A percentile compares a stretch with the other conserved stretches of the same genome.
Conservation (phyloP, 2,797 vertebrate genomes). For the Oreochromis mossambicus region DNA sequence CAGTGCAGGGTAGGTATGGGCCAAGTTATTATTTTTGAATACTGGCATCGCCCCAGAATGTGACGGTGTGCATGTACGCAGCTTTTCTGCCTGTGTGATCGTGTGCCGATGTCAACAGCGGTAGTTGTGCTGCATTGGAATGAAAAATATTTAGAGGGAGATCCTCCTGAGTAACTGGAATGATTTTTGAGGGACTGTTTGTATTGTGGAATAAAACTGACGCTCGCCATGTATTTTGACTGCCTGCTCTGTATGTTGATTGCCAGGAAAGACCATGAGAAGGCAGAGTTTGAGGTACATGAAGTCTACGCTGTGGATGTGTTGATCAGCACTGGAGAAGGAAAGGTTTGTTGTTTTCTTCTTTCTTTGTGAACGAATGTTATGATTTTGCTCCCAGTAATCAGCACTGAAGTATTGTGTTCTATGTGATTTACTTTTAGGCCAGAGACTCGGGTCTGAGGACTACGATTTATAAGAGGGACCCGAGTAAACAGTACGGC, state of each 20-base stretch:
- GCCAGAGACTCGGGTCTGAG: slow-evolving; percentile 92
- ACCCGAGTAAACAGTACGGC: slow-evolving; percentile 94
- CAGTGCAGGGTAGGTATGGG: background rate
- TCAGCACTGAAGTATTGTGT: background rate
- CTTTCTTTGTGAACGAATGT: background rate
- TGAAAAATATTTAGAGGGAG: background rate
- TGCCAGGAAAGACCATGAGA: slow-evolving; percentile 95
- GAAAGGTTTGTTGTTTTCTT: slow-evolving; percentile 80
- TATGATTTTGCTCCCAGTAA: background rate
- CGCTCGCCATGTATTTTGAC: background rate
- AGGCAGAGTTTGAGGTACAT: slow-evolving; percentile 95
- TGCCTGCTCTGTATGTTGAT: background rate
- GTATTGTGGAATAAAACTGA: background rate
- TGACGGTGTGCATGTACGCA: background rate
- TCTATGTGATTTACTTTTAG: slow-evolving; percentile 53
- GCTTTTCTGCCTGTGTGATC: background rate
- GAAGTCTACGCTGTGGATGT: slow-evolving; percentile 98
- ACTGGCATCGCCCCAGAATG: background rate
- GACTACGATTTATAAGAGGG: slow-evolving; percentile 96
- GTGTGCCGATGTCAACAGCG: background rate
- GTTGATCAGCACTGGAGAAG: slow-evolving; percentile 94
- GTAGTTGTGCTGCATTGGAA: background rate
- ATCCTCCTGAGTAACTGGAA: background rate
- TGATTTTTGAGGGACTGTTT: background rate
- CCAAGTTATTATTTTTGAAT: background rate